Evolutionary conservation across 2,113 vertebrate species (phyloP), one percentile per base, ranked within the genome.

Genomic region (Xenus cinereus): DNA sequence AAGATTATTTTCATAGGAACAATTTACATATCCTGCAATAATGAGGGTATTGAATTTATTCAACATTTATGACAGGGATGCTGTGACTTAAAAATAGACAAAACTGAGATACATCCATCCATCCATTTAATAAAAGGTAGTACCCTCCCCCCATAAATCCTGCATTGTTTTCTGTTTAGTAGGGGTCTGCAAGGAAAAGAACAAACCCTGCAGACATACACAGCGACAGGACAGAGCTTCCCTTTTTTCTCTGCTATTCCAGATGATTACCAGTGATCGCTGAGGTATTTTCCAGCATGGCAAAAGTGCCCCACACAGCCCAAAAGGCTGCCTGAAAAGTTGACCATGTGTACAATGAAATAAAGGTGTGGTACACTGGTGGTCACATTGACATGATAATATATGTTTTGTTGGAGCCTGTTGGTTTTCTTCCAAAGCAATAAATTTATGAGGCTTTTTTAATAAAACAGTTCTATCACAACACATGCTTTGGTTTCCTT

Each of bases 211-310:
- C 17, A 92, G 43, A 90, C 60, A 48, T 10, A 33, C 4, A 7
- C 7, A 16, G 9, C 1, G 1, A 17, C 22, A 63, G n/a, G 5
- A 14, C 8, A 74, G 43, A 77, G 17, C 32, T 66, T 87, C 10
- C 12, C 26, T 60, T 71, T 50, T 14, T 35, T 89, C 51, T 43
- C 10, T 64, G 41, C 15, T 15, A 26, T 27, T 57, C 24, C 28
- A 62, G 30, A 5, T 54, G n/a, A 27, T 53, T 33, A 41, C 15
- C 19, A 66, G n/a, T 26, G 32, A 77, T 10, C 13, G 68, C 4
- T 0, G 0, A 0, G 35, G 5, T 37, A 15, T 51, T 84, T 75
- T 45, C 19, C 28, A 75, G 16, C 0, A 0, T 4, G 14, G 14
- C 33, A 51, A 71, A 83, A 7, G 54, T 54, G 6, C 9, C 5